These are phyloP conservation scores for Coracopsis vasa DNA, from an alignment of 2,113 vertebrate species.

Conservation along the genomic window DNA sequence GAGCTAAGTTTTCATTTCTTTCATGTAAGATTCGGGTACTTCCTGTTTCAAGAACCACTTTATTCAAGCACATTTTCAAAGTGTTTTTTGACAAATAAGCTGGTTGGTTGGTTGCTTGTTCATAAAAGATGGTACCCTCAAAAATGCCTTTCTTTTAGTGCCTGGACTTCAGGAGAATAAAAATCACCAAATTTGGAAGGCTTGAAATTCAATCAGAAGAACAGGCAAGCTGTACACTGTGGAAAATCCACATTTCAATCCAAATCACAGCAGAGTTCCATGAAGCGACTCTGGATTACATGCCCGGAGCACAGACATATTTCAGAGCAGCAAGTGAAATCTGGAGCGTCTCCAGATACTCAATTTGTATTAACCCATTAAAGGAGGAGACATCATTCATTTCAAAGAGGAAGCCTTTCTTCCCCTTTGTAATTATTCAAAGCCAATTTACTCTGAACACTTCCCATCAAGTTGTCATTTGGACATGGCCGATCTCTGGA, in stretches of 20 bases:
- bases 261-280: not conserved
- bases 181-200: not conserved
- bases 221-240: not conserved
- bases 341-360: not conserved
- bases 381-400: not conserved
- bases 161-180: not conserved
- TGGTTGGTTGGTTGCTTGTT: not conserved
- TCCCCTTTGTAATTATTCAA: not conserved
- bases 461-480: not conserved
- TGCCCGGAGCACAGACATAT: not conserved
- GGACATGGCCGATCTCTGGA: not conserved
- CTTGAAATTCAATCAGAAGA: not conserved
- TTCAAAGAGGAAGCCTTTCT: not conserved
- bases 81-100: not conserved
- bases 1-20: too few relatives aligned
- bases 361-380: not conserved
- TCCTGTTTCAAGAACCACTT: not conserved
- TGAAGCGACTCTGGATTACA: not conserved
- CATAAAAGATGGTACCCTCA: not conserved
- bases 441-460: not conserved
- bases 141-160: not conserved
- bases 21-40: accelerated
- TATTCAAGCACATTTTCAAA: not conserved
- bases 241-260: not conserved
- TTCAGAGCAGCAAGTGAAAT: not conserved